Conservation (phyloP, 2,113 vertebrate genomes). For the Murina feae region DNA sequence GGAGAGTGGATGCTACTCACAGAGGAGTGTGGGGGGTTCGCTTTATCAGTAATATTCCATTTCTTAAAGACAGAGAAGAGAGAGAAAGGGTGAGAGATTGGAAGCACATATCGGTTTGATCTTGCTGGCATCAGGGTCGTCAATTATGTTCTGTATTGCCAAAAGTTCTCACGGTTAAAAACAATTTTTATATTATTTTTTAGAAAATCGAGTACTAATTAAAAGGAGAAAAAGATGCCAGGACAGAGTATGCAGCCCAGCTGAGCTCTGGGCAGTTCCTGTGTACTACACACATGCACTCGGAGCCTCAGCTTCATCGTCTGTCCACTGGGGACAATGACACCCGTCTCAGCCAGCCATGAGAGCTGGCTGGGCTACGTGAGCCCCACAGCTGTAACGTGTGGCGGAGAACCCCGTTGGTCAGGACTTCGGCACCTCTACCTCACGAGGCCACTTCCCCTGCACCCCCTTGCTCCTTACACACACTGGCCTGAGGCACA, state of each 20-base stretch:
- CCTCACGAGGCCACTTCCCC: neutral
- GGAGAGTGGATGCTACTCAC: neutral
- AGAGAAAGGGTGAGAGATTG: too few relatives aligned
- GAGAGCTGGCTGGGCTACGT: neutral
- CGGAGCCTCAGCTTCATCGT: neutral
- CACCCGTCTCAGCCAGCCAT: neutral
- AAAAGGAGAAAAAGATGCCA: neutral
- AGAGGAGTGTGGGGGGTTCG: neutral
- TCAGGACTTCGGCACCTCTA: neutral
- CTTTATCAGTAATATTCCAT: neutral
- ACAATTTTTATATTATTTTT: neutral
- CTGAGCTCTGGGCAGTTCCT: neutral
- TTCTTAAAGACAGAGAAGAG: neutral
- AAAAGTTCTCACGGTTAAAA: neutral
- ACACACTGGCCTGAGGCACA: neutral
- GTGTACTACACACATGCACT: neutral
- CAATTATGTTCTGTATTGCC: neutral
- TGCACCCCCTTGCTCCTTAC: neutral
- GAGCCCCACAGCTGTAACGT: neutral
- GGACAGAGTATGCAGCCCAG: neutral
- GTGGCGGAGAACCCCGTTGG: neutral
- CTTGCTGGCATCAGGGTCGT: neutral
- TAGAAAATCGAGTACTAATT: neutral
- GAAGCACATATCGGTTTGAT: neutral
- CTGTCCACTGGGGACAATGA: accelerated